These are phyloP conservation scores for Sesia bembeciformis DNA, from an alignment of 2,888 invertebrate species.

Conservation along the genomic window DNA sequence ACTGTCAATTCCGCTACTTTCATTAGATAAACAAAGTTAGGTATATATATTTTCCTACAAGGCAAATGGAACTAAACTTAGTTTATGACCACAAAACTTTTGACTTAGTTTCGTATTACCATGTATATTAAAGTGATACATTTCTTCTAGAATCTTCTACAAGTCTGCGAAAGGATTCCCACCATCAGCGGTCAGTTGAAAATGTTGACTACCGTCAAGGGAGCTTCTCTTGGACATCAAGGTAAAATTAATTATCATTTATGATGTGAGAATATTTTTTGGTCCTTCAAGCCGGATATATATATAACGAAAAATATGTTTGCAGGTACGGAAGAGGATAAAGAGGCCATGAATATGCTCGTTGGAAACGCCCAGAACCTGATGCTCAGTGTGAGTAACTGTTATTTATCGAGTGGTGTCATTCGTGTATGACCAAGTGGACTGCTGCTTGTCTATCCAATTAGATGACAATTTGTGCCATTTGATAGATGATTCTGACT, in stretches of 20 bases:
- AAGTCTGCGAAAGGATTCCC: constrained; percentile 98
- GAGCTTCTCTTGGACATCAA: constrained; percentile 91
- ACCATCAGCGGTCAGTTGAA: constrained; percentile 99
- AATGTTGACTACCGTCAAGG: constrained; percentile 98
- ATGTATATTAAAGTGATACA: no score
- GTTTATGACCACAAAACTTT: no score
- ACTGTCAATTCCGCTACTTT: no score
- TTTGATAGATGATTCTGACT: no score
- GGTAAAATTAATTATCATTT: constrained; percentile 68
- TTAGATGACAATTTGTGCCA: no score
- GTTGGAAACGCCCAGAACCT: constrained; percentile 98
- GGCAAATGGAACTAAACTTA: no score
- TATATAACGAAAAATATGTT: neutral
- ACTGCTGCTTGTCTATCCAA: no score
- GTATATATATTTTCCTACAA: no score
- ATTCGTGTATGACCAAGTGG: no score
- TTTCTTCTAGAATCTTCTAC: constrained; percentile 85
- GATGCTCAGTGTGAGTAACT: constrained; percentile 90
- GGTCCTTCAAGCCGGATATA: neutral
- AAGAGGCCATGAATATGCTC: constrained; percentile 98
- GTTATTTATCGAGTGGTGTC: neutral
- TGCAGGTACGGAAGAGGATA: constrained; percentile 85
- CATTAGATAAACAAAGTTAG: no score
- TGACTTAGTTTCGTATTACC: no score
- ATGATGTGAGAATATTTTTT: no score